phyloP scores from a whole-genome alignment of 2,797 vertebrate genomes.

The Poecilia picta region DNA sequence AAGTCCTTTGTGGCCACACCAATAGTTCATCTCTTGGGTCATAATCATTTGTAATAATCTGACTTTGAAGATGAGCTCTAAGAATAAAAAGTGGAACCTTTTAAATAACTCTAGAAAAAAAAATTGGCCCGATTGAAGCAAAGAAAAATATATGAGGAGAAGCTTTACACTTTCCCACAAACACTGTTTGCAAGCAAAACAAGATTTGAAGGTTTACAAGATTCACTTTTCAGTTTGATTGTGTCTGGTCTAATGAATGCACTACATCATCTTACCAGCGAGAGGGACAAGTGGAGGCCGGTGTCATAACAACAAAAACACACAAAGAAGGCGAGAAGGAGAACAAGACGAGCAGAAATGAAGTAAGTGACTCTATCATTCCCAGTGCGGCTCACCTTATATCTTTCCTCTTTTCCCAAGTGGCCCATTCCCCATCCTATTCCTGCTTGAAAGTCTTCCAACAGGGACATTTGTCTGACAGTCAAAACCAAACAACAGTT shows the following conservation, averaged over 20 bases:
- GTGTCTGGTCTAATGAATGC: slow-evolving; percentile 21
- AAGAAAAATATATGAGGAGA: not conserved
- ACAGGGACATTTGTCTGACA: slow-evolving; percentile 55
- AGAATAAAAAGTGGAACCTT: not conserved
- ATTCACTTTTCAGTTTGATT: not conserved
- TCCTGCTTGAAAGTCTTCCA: slow-evolving; percentile 71
- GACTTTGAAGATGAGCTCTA: not conserved
- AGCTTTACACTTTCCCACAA: not conserved
- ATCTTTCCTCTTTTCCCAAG: slow-evolving; percentile 58
- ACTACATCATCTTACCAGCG: slow-evolving; percentile 78
- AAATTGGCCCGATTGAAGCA: not conserved
- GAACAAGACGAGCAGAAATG: slow-evolving; percentile 58
- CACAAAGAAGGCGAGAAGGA: slow-evolving; percentile 76
- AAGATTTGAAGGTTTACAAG: not conserved
- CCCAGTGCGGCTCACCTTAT: slow-evolving; percentile 64
- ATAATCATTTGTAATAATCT: not conserved
- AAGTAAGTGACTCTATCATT: slow-evolving; percentile 80
- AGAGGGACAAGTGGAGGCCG: slow-evolving; percentile 90
- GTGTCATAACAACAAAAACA: slow-evolving; percentile 85
- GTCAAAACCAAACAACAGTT: slow-evolving; percentile 25
- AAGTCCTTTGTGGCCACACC: not conserved
- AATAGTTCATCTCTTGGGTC: not conserved
- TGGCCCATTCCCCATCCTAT: slow-evolving; percentile 48
- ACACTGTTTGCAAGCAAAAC: not conserved
- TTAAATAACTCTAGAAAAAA: not conserved